A percentile compares a stretch with the other conserved stretches of the same genome.
Evolutionary conservation across 1,140 invertebrate genomes (phyloP).

Genomic region (Cydia pomonella): DNA sequence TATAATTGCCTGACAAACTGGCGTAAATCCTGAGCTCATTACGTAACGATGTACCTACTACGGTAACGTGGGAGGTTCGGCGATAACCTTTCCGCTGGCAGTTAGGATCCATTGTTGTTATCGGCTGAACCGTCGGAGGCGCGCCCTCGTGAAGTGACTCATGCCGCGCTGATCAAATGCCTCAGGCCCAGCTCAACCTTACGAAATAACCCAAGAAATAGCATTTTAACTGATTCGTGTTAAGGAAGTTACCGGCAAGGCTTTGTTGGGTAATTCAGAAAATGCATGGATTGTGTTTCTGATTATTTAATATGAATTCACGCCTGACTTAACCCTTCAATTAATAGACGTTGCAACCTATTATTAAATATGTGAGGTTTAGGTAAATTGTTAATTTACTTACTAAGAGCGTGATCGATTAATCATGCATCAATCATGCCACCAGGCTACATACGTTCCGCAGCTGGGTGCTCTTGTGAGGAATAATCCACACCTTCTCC

Average conservation of each 20-base stretch:
- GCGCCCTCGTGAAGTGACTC: slow-evolving; percentile 53
- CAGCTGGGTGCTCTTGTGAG: too few species aligned
- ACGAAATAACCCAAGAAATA: slow-evolving; percentile 57
- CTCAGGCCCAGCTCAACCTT: slow-evolving; percentile 43
- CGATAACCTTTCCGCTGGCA: slow-evolving; percentile 25
- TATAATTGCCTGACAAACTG: slow-evolving; percentile 5
- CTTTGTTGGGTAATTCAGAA: slow-evolving; percentile 30
- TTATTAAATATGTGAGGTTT: not conserved
- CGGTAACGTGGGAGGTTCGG: slow-evolving; percentile 26
- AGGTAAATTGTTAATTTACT: not conserved
- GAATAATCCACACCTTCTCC: too few species aligned
- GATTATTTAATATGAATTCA: slow-evolving; percentile 30
- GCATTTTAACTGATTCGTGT: slow-evolving; percentile 45
- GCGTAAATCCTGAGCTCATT: slow-evolving; percentile 8
- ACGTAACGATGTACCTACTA: not conserved
- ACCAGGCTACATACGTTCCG: too few species aligned
- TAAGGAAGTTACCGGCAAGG: slow-evolving; percentile 41
- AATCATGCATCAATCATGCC: too few species aligned
- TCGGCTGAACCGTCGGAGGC: slow-evolving; percentile 40
- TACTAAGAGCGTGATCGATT: too few species aligned
- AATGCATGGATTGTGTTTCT: slow-evolving; percentile 27
- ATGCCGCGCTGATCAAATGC: slow-evolving; percentile 43
- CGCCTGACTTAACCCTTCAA: not conserved
- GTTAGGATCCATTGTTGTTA: slow-evolving; percentile 48
- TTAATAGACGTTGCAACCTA: not conserved